Percentiles rank a stretch among this genome's conserved stretches.
Conservation (phyloP, 2,888 invertebrate species). For the Polyploca ridens region DNA sequence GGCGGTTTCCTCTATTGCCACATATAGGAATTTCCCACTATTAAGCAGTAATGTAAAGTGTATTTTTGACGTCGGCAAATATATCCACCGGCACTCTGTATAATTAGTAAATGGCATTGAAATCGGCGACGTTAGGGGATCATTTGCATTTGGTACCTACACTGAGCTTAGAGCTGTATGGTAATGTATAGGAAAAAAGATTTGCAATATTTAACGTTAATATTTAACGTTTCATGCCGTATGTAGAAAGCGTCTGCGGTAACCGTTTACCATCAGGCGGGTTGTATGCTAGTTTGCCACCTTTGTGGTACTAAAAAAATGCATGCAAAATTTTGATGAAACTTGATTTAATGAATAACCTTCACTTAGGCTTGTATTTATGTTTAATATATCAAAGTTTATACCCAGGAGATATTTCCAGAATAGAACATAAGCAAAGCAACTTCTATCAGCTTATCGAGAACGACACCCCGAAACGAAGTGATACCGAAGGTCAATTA, state of each 20-base stretch:
- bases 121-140: neutral
- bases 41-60: neutral
- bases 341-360: no score
- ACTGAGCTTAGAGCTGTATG: neutral
- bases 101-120: neutral
- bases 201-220: no score
- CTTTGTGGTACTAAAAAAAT: no score
- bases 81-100: neutral
- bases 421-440: neutral
- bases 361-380: no score
- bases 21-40: conserved; percentile 18
- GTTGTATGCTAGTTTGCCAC: no score
- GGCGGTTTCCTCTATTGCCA: conserved; percentile 15
- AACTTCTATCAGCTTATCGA: neutral
- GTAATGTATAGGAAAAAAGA: neutral
- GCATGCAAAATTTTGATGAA: no score
- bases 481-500: neutral
- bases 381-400: no score
- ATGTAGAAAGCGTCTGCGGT: no score
- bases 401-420: no score
- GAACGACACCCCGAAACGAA: neutral
- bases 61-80: conserved; percentile 7
- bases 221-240: no score
- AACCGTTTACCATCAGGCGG: no score
- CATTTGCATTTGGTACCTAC: neutral